Evolutionary conservation across 2,888 invertebrate species (phyloP).

Genomic region (Tetrapedia diversipes): DNA sequence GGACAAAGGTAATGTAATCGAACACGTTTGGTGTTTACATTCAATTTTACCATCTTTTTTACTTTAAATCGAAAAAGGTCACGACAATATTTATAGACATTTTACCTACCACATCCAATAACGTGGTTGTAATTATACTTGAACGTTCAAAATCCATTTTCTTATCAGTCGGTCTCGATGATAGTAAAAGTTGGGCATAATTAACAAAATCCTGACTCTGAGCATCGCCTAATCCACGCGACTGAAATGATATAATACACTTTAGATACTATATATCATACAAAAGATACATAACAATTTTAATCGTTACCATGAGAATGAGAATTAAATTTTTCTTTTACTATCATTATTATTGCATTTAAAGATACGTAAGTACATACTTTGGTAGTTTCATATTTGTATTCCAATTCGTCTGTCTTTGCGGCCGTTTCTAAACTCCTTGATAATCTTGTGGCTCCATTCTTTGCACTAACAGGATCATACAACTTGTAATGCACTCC

Average conservation of each 20-base stretch:
- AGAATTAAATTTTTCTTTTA: no score
- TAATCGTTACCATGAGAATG: no score
- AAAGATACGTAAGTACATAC: slow-evolving; percentile 7
- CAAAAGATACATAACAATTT: no score
- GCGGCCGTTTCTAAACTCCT: background rate
- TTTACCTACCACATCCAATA: slow-evolving; percentile 76
- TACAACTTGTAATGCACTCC: slow-evolving; percentile 83
- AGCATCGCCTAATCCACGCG: background rate
- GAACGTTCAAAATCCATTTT: slow-evolving; percentile 69
- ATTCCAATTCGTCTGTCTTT: slow-evolving; percentile 24
- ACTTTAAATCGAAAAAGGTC: background rate
- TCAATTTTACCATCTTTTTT: background rate
- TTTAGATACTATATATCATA: background rate
- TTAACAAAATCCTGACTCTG: background rate
- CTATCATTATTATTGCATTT: no score
- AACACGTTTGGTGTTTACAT: background rate
- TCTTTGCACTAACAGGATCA: slow-evolving; percentile 76
- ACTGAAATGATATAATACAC: no score
- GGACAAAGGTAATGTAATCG: no score
- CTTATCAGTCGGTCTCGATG: slow-evolving; percentile 23
- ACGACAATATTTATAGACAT: background rate
- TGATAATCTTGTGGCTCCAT: background rate
- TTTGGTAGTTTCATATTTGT: background rate
- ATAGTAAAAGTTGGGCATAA: slow-evolving; percentile 13
- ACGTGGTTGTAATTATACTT: slow-evolving; percentile 76